Base-by-base conservation (phyloP, 2,797 vertebrate genomes). In the Aldrovandia affinis region DNA sequence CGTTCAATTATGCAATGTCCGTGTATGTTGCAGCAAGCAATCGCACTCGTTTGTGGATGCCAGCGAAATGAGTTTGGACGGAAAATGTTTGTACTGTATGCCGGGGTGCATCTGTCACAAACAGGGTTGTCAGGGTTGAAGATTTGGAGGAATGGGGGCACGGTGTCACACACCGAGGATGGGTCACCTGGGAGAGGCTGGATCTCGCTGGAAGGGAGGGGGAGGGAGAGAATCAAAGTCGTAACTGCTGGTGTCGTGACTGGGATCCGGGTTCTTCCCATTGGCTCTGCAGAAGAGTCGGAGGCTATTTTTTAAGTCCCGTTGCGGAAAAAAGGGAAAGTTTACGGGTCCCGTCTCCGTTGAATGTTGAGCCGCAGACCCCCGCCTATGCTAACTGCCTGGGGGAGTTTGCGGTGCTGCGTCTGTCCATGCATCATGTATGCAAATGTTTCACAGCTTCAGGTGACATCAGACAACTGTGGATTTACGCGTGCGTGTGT, bases 311-410 rank as follows among this genome's bases (percentile, higher is more conserved):
- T 73, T 94, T 84, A 88, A 89, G 92, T 89, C 88, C 83, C 80
- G 39, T 9, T 73, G 65, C 86, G 20, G 55, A 14, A 10, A 77
- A 93, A 94, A 95, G 94, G 91, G 88, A 84, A 28, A 92, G 93
- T 94, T 93, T 94, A 93, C 94, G 92, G 94, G 20, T 95, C 94
- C 92, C 92, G 85, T 96, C 96, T 96, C 94, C 94, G 95, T 96
- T 95, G 96, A 95, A 94, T 93, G 90, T 93, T 15, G 93, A 94
- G 94, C 92, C 89, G 84, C 92, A 91, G 91, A 91, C 91, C 92
- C 91, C 93, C 91, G 86, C 93, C 91, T 91, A 90, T 86, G 90
- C 2, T 93, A 92, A 93, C 94, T 94, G 91, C 94, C 68, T 93
- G 91, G 92, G 94, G 94, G 94, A 93, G 94, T 96, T 92, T 89